phyloP scores from a whole-genome alignment of 2,888 invertebrate species.

The Oligia fasciuncula region DNA sequence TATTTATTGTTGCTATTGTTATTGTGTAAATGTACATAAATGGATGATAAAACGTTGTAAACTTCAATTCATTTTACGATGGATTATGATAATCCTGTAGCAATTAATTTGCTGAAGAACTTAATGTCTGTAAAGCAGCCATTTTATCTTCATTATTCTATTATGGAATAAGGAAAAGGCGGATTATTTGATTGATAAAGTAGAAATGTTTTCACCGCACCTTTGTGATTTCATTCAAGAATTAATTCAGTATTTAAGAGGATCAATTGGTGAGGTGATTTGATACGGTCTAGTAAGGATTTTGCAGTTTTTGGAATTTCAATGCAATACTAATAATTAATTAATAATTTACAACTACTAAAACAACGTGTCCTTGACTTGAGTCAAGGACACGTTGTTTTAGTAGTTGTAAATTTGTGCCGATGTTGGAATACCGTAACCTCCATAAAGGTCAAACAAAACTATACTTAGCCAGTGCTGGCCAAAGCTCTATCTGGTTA shows the following conservation, averaged over 20 bases:
- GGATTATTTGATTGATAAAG: constrained; percentile 49
- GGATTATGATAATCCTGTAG: constrained; percentile 60
- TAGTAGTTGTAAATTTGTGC: too few relatives aligned
- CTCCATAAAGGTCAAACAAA: neutral
- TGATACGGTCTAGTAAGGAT: neutral
- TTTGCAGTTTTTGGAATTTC: neutral
- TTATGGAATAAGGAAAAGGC: constrained; percentile 35
- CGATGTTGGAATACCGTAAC: neutral
- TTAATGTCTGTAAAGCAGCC: constrained; percentile 48
- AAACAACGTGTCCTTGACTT: too few relatives aligned
- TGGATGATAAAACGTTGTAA: constrained; percentile 33
- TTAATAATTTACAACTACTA: too few relatives aligned
- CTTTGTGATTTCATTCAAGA: constrained; percentile 35
- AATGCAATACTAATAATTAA: too few relatives aligned
- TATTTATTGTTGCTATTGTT: constrained; percentile 22
- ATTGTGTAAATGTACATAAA: constrained; percentile 24
- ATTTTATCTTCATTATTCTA: constrained; percentile 54
- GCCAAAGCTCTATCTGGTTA: neutral
- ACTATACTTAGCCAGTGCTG: neutral
- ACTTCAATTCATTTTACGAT: constrained; percentile 29
- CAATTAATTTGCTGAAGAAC: constrained; percentile 59
- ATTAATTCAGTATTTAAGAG: constrained; percentile 16
- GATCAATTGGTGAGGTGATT: neutral
- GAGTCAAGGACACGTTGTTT: neutral
- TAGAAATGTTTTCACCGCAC: constrained; percentile 31